phyloP scores from a whole-genome alignment of 2,113 vertebrate species.

The Cynocephalus volans region DNA sequence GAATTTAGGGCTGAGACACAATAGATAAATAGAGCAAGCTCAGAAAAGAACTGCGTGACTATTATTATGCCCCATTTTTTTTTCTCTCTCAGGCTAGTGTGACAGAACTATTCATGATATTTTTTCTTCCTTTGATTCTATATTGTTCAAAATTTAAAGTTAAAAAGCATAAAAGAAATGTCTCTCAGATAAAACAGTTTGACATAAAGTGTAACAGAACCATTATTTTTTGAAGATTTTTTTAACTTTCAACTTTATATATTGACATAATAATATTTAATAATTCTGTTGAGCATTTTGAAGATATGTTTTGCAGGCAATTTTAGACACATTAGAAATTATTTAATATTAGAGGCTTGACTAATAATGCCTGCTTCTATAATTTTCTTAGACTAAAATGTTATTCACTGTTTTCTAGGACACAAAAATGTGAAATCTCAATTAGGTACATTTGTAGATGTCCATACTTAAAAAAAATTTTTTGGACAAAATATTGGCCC shows the following conservation, averaged over 20 bases:
- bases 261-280: not conserved
- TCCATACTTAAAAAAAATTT: not conserved
- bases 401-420: not conserved
- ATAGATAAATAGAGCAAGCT: not conserved
- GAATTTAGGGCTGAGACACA: not conserved
- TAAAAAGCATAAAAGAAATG: not conserved
- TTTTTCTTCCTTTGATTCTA: not conserved
- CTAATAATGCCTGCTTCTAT: not conserved
- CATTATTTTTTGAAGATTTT: slow-evolving; percentile 7
- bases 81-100: not conserved
- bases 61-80: not conserved
- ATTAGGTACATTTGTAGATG: not conserved
- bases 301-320: not conserved
- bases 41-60: not conserved
- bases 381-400: not conserved
- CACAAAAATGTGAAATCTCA: not conserved
- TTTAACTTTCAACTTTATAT: slow-evolving; percentile 31
- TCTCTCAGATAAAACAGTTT: not conserved
- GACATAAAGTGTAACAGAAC: not conserved
- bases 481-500: not conserved
- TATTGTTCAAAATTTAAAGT: slow-evolving; percentile 1
- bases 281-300: not conserved
- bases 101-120: not conserved
- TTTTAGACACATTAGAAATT: not conserved
- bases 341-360: not conserved